Base-by-base conservation (phyloP, 2,113 vertebrate genomes). In the Nycticorax nycticorax region DNA sequence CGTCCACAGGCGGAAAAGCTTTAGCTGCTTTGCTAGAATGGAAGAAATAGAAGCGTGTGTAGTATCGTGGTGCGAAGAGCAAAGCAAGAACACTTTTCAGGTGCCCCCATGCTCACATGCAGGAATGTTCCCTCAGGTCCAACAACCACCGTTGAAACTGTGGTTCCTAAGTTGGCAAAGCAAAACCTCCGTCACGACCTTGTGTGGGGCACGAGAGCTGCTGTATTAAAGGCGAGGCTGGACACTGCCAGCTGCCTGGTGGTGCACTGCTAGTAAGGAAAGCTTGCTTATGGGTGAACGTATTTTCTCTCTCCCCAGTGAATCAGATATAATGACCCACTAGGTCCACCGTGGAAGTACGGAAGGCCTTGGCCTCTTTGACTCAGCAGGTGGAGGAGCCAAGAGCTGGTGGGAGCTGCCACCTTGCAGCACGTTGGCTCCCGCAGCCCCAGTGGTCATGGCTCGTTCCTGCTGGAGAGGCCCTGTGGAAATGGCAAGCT, bases 11-110 rank as follows among this genome's bases (percentile, higher is more conserved):
- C 4, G 11, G 64, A 19, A 98, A 97, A 79, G 71, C 86, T 85
- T 97, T 97, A n/a, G 96, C 96, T 96, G 86, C 90, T 77, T 98
- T 97, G 92, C 99, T 99, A 76, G 93, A 94, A 85, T n/a, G 67
- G 55, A 96, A 97, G 14, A 75, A 97, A 81, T 80, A 90, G 73
- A 89, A 55, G 68, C 0, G 0, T 13, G 27, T 43, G 17, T 90
- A 75, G 14, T 74, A 53, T 62, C 1, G 0, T 68, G 45, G 32
- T 30, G 10, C 43, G 32, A 69, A 88, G 23, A 67, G 17, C 30
- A 68, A 71, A 75, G 48, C 53, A 92, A 73, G 62, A 67, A 72
- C 15, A 21, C 3, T 1, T 79, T 95, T 87, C 62, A 89, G 37
- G 66, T 68, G 30, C 30, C 81, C 13, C 39, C 22, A 45, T 33